phyloP scores from a whole-genome alignment of 2,888 invertebrate species.

The Iphiclides podalirius region DNA sequence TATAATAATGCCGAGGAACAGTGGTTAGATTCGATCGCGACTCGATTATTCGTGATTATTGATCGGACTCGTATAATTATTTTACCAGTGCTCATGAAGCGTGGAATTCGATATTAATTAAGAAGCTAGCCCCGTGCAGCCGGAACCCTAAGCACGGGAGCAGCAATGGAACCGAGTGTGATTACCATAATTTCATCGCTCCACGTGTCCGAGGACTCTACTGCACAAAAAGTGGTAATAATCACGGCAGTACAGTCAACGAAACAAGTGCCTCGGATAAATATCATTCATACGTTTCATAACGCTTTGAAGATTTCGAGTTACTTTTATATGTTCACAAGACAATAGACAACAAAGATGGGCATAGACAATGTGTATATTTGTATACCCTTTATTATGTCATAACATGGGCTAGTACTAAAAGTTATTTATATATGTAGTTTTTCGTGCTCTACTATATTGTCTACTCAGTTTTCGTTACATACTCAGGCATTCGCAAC shows the following conservation, averaged over 20 bases:
- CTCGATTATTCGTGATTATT: conserved; percentile 9
- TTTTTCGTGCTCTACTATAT: too few relatives aligned
- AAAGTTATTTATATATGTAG: too few relatives aligned
- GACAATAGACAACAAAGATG: too few relatives aligned
- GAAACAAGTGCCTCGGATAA: conserved; percentile 30
- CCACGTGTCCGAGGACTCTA: conserved; percentile 71
- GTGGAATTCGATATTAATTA: conserved; percentile 22
- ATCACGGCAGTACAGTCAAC: conserved; percentile 60
- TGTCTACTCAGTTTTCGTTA: too few relatives aligned
- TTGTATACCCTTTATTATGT: too few relatives aligned
- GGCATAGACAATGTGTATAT: too few relatives aligned
- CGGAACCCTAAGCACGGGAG: conserved; percentile 56
- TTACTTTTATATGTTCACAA: too few relatives aligned
- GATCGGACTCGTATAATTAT: conserved; percentile 9
- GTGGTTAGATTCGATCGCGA: conserved; percentile 2
- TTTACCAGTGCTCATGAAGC: conserved; percentile 6
- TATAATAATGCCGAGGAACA: background rate
- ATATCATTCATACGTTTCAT: too few relatives aligned
- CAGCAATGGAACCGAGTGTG: conserved; percentile 64
- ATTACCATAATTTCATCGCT: conserved; percentile 78
- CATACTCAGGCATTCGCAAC: too few relatives aligned
- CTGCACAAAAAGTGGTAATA: conserved; percentile 73
- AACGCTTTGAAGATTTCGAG: too few relatives aligned
- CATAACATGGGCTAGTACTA: too few relatives aligned
- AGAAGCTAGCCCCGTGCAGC: conserved; percentile 26